Conservation (phyloP, 2,888 invertebrate genomes). For the Mythimna pallens region DNA sequence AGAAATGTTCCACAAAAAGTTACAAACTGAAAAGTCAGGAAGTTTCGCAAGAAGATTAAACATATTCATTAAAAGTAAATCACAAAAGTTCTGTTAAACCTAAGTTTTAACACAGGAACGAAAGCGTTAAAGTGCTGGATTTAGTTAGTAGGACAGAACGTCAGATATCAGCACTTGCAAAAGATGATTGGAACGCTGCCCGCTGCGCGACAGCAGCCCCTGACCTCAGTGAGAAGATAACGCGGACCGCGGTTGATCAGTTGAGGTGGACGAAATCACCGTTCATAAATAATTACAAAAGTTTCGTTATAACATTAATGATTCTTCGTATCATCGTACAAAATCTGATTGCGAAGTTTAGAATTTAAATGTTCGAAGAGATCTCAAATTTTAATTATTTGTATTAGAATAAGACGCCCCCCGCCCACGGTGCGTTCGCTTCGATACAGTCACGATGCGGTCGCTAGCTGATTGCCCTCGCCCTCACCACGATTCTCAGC, state of each 20-base stretch:
- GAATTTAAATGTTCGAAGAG: too few relatives aligned
- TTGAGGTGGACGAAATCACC: neutral
- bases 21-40: slow-evolving; percentile 18
- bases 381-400: too few relatives aligned
- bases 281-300: neutral
- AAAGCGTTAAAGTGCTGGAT: slow-evolving; percentile 54
- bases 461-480: neutral
- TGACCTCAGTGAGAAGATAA: neutral
- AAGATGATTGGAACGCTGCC: slow-evolving; percentile 74
- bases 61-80: slow-evolving; percentile 53
- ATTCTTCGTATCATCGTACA: too few relatives aligned
- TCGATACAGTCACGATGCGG: neutral
- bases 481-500: too few relatives aligned
- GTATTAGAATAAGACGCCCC: too few relatives aligned
- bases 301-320: too few relatives aligned
- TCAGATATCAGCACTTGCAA: slow-evolving; percentile 53
- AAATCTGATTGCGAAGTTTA: too few relatives aligned
- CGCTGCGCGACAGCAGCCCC: slow-evolving; percentile 32
- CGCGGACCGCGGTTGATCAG: neutral
- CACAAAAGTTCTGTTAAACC: slow-evolving; percentile 30
- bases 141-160: slow-evolving; percentile 42
- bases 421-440: too few relatives aligned
- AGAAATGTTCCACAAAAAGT: slow-evolving; percentile 28
- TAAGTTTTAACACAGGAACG: neutral
- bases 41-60: slow-evolving; percentile 24